phyloP scores from a whole-genome alignment of 1,140 invertebrate species.

The Sinonovacula constricta region DNA sequence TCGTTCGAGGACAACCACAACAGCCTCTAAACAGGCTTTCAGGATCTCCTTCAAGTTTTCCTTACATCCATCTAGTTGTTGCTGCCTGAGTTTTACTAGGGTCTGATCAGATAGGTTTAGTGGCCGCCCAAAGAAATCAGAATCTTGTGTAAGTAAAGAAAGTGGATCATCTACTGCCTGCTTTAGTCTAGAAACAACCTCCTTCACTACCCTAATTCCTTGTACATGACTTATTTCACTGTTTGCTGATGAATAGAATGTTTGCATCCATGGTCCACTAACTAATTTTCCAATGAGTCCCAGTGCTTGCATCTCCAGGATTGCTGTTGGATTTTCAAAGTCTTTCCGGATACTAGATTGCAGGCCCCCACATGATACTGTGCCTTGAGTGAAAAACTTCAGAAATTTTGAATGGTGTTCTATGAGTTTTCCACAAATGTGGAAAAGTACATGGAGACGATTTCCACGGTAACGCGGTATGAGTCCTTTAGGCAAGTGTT shows the following conservation, averaged over 20 bases:
- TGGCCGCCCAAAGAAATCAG: not conserved
- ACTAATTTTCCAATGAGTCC: not conserved
- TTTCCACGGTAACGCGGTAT: not conserved
- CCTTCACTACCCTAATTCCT: not conserved
- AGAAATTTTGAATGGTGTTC: not conserved
- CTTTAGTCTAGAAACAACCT: not conserved
- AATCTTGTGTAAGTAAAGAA: not conserved
- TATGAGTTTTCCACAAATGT: not conserved
- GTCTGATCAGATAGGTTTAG: not conserved
- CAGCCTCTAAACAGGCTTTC: not conserved
- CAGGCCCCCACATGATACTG: conserved; percentile 4
- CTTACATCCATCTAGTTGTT: not conserved
- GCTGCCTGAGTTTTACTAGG: not conserved
- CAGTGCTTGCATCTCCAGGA: not conserved
- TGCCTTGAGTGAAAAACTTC: not conserved
- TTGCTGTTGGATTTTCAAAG: not conserved
- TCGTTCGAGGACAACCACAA: not conserved
- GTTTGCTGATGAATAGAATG: not conserved
- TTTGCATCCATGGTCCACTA: not conserved
- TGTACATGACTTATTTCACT: not conserved
- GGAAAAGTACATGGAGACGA: not conserved
- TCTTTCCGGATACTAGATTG: not conserved
- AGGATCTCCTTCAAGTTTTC: not conserved
- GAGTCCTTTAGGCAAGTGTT: conserved; percentile 11
- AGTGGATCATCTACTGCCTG: not conserved